phyloP scores from a whole-genome alignment of 2,888 invertebrate species.

The Microplitis deprimator region DNA sequence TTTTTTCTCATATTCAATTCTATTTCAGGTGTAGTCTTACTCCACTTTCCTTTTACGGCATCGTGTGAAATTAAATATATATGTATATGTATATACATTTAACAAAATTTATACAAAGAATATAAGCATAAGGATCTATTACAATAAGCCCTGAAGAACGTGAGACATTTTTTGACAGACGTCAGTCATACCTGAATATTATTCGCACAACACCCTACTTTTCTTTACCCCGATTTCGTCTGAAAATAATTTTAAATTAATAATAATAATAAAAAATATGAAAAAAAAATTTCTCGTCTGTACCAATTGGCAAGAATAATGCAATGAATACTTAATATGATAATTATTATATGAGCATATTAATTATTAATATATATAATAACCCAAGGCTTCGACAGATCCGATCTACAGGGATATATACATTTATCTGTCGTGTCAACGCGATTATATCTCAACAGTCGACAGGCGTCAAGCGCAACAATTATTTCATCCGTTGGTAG shows the following conservation, averaged over 20 bases:
- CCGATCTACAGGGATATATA: neutral
- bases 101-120: neutral
- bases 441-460: conserved; percentile 21
- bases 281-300: too few relatives aligned
- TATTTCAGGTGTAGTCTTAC: too few relatives aligned
- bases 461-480: conserved; percentile 22
- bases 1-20: neutral
- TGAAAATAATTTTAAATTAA: neutral
- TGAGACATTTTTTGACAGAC: conserved; percentile 36
- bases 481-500: conserved; percentile 23
- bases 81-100: neutral
- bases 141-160: conserved; percentile 20
- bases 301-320: neutral
- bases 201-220: neutral
- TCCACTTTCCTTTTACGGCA: neutral
- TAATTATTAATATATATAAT: neutral
- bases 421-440: conserved; percentile 19
- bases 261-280: neutral
- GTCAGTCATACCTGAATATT: conserved; percentile 37
- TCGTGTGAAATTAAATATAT: neutral
- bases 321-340: neutral
- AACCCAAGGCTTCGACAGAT: conserved; percentile 6
- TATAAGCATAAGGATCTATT: neutral
- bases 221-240: neutral
- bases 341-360: too few relatives aligned